A percentile compares a stretch with the other conserved stretches of the same genome.
These are phyloP conservation scores for Scaptomyza flava DNA, from an alignment of 2,888 invertebrate genomes.

Conservation along the genomic window DNA sequence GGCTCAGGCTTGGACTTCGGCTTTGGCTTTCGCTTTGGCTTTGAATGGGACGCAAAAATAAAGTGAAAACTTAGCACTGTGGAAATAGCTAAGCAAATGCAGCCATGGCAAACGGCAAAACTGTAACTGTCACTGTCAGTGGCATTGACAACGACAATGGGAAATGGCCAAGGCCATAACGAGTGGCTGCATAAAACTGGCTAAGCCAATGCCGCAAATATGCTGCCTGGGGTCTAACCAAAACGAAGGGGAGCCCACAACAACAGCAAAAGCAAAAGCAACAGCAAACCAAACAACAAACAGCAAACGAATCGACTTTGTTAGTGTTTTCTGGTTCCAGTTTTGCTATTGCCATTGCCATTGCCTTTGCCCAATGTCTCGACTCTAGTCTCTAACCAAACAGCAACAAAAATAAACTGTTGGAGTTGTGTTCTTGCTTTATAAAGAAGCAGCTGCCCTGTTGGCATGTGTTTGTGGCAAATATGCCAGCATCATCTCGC, in stretches of 20 bases:
- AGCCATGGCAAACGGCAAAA: conserved; percentile 15
- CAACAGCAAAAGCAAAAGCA: background rate
- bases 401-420: conserved; percentile 52
- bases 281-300: conserved; percentile 32
- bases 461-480: conserved; percentile 34
- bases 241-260: conserved; percentile 42
- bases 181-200: conserved; percentile 37
- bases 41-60: conserved; percentile 63
- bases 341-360: conserved; percentile 12
- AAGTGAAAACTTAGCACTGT: conserved; percentile 65
- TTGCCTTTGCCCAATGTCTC: conserved; percentile 7
- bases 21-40: conserved; percentile 44
- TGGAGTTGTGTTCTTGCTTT: conserved; percentile 39
- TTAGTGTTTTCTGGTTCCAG: conserved; percentile 18
- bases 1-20: conserved; percentile 59
- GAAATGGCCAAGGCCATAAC: conserved; percentile 25
- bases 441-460: conserved; percentile 22
- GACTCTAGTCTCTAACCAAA: conserved; percentile 44
- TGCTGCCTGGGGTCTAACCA: conserved; percentile 46
- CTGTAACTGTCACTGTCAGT: conserved; percentile 29
- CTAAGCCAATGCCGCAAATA: conserved; percentile 64
- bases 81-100: conserved; percentile 50
- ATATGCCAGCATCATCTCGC: conserved; percentile 15
- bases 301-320: conserved; percentile 40
- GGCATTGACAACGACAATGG: conserved; percentile 32